A percentile compares a stretch with the other conserved stretches of the same genome.
Evolutionary conservation across 2,888 invertebrate genomes (phyloP).

Genomic region (Callosobruchus maculatus): DNA sequence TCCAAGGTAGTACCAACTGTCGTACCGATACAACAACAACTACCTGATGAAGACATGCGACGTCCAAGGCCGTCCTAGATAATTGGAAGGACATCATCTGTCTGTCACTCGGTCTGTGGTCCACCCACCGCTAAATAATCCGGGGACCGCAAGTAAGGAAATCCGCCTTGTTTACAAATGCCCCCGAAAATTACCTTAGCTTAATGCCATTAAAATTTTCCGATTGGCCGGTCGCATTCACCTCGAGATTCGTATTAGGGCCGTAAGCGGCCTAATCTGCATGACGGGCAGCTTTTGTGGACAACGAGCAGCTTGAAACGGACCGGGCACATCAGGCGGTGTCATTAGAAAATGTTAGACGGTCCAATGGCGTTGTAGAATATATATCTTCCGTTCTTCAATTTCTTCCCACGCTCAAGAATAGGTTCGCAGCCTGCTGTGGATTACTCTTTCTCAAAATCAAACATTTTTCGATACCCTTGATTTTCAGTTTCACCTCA

Average conservation of each 20-base stretch:
- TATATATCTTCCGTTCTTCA: too few species aligned
- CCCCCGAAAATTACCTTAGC: background rate
- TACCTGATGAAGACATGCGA: background rate
- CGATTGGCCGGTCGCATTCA: conserved; percentile 31
- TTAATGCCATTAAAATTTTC: conserved; percentile 46
- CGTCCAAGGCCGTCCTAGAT: background rate
- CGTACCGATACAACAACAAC: too few species aligned
- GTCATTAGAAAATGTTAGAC: too few species aligned
- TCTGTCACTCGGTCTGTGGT: background rate
- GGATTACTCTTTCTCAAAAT: too few species aligned
- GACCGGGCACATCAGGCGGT: background rate
- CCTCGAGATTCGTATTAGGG: conserved; percentile 7
- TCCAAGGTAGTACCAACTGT: background rate
- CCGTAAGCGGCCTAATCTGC: background rate
- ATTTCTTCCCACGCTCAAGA: too few species aligned
- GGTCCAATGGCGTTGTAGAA: too few species aligned
- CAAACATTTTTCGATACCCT: too few species aligned
- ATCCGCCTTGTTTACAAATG: background rate
- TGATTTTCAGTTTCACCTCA: too few species aligned
- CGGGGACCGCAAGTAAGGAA: background rate
- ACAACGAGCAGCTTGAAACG: background rate
- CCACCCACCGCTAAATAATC: background rate
- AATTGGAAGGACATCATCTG: background rate
- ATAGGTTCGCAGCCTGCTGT: too few species aligned
- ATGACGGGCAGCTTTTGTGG: background rate